Evolutionary conservation across 1,140 invertebrate genomes (phyloP), one percentile per base, ranked within the genome.

Genomic region (Ectropis grisescens): DNA sequence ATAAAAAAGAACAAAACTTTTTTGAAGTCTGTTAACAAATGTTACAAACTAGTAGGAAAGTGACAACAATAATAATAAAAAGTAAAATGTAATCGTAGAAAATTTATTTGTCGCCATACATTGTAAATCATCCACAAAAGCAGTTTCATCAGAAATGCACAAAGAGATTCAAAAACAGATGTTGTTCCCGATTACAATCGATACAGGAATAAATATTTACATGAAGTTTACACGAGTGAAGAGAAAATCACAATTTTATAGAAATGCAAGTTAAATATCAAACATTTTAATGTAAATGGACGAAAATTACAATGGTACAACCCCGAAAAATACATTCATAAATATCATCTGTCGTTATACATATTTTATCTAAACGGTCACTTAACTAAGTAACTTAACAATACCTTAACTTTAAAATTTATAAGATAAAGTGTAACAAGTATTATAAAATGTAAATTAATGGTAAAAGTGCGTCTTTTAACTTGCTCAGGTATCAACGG

Each of bases 111-210:
- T 70, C 50, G 52, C 44, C 56, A 65, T 64, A 78, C 44, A 41
- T 26, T 10, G 53, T 58, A 59, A 54, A 67, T 66, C 57, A 65
- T 70, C 49, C 67, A 79, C 66, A 76, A 70, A 75, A 76, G 71
- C 71, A 52, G 50, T 64, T 57, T 57, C 47, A 56, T 64, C 45
- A 44, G 55, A 74, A 74, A 79, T 75, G 65, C 69, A 74, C 47
- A 67, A 29, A 74, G 71, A 76, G 70, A 78, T 72, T 78, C 68
- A 70, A 61, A 70, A 57, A 58, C 57, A 43, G 49, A 47, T n/a
- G n/a, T 74, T 70, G 58, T 53, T 69, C 62, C 59, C 58, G 51
- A 61, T 40, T 19, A 19, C 16, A 19, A 19, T 19, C 16, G 16
- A 19, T 19, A 19, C 16, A n/a, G n/a, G n/a, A n/a, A n/a, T n/a